Conservation (phyloP, 1,140 invertebrate genomes). For the Drosophila rhopaloa region DNA sequence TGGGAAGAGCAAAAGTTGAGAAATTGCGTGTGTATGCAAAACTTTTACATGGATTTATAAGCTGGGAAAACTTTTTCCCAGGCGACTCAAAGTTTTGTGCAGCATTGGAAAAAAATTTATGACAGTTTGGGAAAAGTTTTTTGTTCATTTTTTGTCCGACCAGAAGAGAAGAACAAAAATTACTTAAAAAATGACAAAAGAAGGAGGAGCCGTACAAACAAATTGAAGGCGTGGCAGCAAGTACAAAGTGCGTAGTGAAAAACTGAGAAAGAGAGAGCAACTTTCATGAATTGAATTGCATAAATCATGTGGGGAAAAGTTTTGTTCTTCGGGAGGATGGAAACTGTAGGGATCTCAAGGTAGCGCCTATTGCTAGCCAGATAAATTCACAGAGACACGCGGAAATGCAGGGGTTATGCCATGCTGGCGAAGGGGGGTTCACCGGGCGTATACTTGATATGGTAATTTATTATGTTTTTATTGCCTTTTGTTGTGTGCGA, state of each 20-base stretch:
- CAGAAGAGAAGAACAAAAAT: constrained; percentile 33
- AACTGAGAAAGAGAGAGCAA: constrained; percentile 41
- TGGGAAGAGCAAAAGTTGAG: constrained; percentile 44
- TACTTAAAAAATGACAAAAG: constrained; percentile 43
- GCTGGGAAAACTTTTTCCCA: constrained; percentile 59
- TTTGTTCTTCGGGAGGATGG: constrained; percentile 33
- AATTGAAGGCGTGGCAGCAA: constrained; percentile 52
- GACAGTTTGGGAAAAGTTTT: constrained; percentile 79
- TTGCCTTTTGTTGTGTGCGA: constrained; percentile 72
- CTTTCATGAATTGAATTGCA: constrained; percentile 84
- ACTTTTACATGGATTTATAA: constrained; percentile 81
- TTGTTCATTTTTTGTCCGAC: constrained; percentile 29
- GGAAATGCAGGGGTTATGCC: constrained; percentile 61
- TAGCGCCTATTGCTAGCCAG: constrained; percentile 24
- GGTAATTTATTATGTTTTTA: constrained; percentile 84
- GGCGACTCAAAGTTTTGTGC: constrained; percentile 56
- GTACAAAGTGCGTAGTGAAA: constrained; percentile 42
- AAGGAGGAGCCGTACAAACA: constrained; percentile 30
- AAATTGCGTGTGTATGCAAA: constrained; percentile 74
- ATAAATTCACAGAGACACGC: constrained; percentile 54
- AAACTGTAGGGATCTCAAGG: constrained; percentile 14
- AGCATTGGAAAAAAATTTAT: constrained; percentile 76
- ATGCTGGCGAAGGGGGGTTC: background rate
- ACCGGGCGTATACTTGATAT: constrained; percentile 77
- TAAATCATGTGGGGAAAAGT: constrained; percentile 75